These are phyloP conservation scores for Epinephelus moara DNA, from an alignment of 2,113 vertebrate species.

Conservation along the genomic window DNA sequence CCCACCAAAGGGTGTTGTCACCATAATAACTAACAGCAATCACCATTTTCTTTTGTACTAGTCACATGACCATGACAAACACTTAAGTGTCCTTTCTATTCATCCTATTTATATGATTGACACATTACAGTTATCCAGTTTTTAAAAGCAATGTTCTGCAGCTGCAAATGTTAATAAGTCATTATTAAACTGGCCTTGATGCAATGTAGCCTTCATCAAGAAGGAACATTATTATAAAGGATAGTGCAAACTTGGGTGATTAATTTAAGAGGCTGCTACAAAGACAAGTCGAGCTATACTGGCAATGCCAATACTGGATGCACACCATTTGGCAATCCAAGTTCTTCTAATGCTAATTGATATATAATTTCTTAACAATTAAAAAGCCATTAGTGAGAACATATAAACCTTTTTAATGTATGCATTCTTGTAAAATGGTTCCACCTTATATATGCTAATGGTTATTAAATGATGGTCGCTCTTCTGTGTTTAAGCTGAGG, in stretches of 20 bases:
- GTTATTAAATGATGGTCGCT: background rate
- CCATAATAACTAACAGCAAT: too few species aligned
- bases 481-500: conserved; percentile 9
- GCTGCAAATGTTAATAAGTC: background rate
- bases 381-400: conserved; percentile 38
- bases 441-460: conserved; percentile 14
- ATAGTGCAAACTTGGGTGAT: background rate
- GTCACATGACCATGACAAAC: too few species aligned
- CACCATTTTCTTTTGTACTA: too few species aligned
- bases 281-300: background rate
- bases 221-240: background rate
- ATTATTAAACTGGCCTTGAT: background rate
- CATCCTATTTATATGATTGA: too few species aligned
- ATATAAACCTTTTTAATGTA: conserved; percentile 13
- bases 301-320: conserved; percentile 5
- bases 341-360: conserved; percentile 12
- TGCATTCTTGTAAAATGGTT: conserved; percentile 12
- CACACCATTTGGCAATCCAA: conserved; percentile 5
- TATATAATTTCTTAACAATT: conserved; percentile 34
- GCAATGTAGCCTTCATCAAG: background rate
- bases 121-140: background rate
- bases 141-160: background rate
- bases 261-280: background rate
- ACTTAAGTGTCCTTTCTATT: too few species aligned
- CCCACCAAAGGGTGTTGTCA: too few species aligned